Base-by-base conservation (phyloP, 2,797 vertebrate genomes). In the Crocidura indochinensis region DNA sequence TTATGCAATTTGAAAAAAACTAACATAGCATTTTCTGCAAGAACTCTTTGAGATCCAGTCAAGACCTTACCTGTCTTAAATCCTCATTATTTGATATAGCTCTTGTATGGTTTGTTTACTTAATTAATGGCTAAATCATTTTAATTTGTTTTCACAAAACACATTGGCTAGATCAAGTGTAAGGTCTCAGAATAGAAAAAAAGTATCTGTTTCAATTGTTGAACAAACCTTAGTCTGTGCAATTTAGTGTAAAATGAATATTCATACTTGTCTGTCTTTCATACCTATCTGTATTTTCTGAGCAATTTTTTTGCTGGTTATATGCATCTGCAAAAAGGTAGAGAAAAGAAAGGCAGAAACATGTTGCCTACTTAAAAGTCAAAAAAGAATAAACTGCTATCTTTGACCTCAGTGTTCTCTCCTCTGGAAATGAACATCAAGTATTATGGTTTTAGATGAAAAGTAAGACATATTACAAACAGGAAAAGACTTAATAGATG, bases 381-480 rank as follows among this genome's bases (percentile, higher is more conserved):
- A 75, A 88, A 81, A 47, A 79, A 47, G 29, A 94, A 93, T 27
- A 77, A 91, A 92, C 91, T 77, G 69, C n/a, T 69, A 10, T 85
- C 87, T 20, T 24, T 76, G 87, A 91, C 62, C 77, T 95, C 67
- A 31, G 80, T 68, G 75, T 75, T 95, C 85, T 72, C n/a, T 44
- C 79, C 76, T 92, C 95, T 73, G 49, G 65, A 95, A 92, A 93
- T 84, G 88, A 96, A 75, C 83, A 89, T 94, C 75, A 91, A 88
- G 19, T 29, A 92, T 76, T 89, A 72, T 75, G 69, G 76, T 85
- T 93, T 95, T 72, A 88, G 60, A 96, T 96, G 77, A 92, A 77
- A 92, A 94, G 73, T 72, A 81, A 96, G 85, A 91, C 87, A 90
- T 90, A 95, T 93, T 92, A 93, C 93, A 88, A 92, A 69, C 88